A percentile compares a stretch with the other conserved stretches of the same genome.
phyloP scores from a whole-genome alignment of 2,797 vertebrate genomes.

The Hypotaenidia okinawae region DNA sequence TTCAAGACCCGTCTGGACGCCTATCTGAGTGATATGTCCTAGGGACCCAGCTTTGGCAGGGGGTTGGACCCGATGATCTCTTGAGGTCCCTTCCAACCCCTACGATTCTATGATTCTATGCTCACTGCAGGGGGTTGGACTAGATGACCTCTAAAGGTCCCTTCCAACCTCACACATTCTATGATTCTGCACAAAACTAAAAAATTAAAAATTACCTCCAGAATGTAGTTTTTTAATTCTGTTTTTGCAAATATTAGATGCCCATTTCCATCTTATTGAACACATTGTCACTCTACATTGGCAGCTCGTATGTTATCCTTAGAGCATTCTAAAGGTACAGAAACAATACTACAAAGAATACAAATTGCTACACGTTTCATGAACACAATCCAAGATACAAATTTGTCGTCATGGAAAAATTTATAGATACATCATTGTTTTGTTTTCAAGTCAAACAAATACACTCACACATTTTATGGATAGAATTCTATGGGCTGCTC shows the following conservation, averaged over 20 bases:
- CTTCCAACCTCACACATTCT: too few species aligned
- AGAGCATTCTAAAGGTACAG: constrained; percentile 41
- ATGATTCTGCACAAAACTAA: neutral
- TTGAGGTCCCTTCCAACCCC: too few species aligned
- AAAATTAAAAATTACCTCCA: constrained; percentile 72
- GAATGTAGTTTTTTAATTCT: constrained; percentile 70
- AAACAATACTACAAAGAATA: constrained; percentile 40
- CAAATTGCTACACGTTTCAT: neutral
- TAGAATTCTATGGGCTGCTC: constrained; percentile 32
- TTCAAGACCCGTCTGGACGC: too few species aligned
- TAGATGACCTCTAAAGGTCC: too few species aligned
- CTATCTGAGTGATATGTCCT: too few species aligned
- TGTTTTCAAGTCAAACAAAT: constrained; percentile 40
- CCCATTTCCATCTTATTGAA: constrained; percentile 70
- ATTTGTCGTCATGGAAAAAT: constrained; percentile 55
- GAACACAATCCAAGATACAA: constrained; percentile 16
- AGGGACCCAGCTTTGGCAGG: too few species aligned
- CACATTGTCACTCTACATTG: constrained; percentile 64
- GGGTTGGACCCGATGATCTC: too few species aligned
- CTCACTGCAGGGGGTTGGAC: too few species aligned
- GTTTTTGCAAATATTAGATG: constrained; percentile 67
- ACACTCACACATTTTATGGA: neutral
- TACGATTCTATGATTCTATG: too few species aligned
- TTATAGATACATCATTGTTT: constrained; percentile 38
- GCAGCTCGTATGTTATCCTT: constrained; percentile 67